These are phyloP conservation scores for Atethmia centrago DNA, from an alignment of 2,888 invertebrate genomes.

Conservation along the genomic window DNA sequence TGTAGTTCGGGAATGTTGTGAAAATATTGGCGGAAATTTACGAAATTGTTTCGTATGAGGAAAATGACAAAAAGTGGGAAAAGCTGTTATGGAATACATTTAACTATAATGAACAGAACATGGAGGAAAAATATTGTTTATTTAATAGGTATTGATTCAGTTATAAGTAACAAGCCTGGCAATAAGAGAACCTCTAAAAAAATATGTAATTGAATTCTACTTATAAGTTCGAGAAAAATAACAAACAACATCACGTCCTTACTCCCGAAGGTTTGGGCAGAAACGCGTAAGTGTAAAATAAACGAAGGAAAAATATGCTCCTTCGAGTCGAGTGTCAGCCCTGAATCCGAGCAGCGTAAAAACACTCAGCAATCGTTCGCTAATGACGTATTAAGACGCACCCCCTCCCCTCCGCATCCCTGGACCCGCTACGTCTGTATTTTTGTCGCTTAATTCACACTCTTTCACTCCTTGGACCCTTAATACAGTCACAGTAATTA, in stretches of 20 bases:
- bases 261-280: background rate
- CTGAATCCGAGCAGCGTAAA: slow-evolving; percentile 70
- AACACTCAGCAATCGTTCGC: slow-evolving; percentile 73
- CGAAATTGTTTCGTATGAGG: slow-evolving; percentile 25
- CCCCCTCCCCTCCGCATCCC: slow-evolving; percentile 12
- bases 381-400: slow-evolving; percentile 79
- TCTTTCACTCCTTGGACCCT: slow-evolving; percentile 4
- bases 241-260: too few relatives aligned
- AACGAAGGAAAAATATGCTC: background rate
- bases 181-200: background rate
- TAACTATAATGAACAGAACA: background rate
- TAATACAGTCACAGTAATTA: slow-evolving; percentile 32
- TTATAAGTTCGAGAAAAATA: background rate
- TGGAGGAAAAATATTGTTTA: background rate
- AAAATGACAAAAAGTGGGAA: slow-evolving; percentile 20
- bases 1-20: slow-evolving; percentile 40
- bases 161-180: background rate
- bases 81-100: slow-evolving; percentile 3
- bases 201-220: background rate
- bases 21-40: slow-evolving; percentile 50
- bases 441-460: slow-evolving; percentile 40
- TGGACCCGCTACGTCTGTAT: slow-evolving; percentile 41
- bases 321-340: slow-evolving; percentile 62
- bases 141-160: slow-evolving; percentile 4
- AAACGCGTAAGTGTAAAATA: background rate